Base-by-base conservation (phyloP, 2,113 vertebrate species). In the Lonchura striata region DNA sequence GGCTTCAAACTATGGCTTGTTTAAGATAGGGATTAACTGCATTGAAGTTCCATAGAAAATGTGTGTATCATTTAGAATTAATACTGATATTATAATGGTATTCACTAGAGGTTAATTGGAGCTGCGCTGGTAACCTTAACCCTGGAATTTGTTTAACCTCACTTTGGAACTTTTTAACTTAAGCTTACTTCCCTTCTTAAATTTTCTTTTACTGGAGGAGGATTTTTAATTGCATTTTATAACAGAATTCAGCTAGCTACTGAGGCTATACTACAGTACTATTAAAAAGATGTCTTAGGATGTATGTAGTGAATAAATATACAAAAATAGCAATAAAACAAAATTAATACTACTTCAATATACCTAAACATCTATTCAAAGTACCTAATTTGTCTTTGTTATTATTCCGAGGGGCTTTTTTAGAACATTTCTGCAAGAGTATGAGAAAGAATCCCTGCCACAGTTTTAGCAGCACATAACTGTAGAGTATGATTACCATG, bases 401-500 rank as follows among this genome's bases (percentile, higher is more conserved):
- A 8, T 10, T 44, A 17, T 42, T 61, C 33, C 11, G 21, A 39
- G 15, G 2, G 7, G 2, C 0, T 3, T 39, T 47, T 72, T 50
- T 21, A 33, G 15, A 79, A 44, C 31, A 49, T 31, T 42, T 59
- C 16, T 74, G 10, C n/a, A 64, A 23, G 2, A 1, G 8, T 33
- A 46, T 9, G 13, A 77, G 47, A 56, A 78, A 70, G 17, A 69
- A 13, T 17, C 44, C 4, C 14, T 66, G 47, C 53, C 21, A 11
- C 1, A 16, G 7, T 35, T 84, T 72, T 41, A 78, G 24, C 6
- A 56, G 20, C 10, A 27, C 2, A 2, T 28, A 81, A 47, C n/a
- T 56, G 18, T 21, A 61, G 22, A 56, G 1, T 18, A 9, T 4
- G 13, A 72, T 37, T 20, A 23, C 28, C 23, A 41, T 1, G 0